Conservation (phyloP, 2,113 vertebrate genomes). For the Prinia subflava region DNA sequence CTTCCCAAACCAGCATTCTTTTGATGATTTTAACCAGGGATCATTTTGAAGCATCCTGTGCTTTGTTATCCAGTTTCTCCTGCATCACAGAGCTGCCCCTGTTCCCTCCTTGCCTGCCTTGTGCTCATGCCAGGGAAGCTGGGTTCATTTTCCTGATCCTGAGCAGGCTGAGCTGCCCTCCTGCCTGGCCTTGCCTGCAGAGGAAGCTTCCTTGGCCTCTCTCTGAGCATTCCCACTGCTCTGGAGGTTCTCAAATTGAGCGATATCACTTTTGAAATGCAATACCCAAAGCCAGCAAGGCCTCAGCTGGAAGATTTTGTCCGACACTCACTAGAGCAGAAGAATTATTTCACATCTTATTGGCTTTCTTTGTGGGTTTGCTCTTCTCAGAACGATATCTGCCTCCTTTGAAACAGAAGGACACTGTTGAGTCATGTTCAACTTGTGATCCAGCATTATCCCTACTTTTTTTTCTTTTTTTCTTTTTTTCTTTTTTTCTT, state of each 20-base stretch:
- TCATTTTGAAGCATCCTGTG: not conserved
- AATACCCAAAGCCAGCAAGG: not conserved
- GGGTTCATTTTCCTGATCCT: not conserved
- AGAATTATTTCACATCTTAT: constrained; percentile 10
- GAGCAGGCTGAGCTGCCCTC: not conserved
- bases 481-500: too few relatives aligned
- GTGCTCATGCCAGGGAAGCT: not conserved
- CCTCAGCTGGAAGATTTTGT: constrained; percentile 18
- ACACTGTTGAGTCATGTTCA: not conserved
- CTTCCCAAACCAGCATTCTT: not conserved
- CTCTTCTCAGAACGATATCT: not conserved
- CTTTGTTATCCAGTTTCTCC: not conserved
- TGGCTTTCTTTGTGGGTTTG: not conserved
- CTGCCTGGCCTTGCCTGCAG: not conserved
- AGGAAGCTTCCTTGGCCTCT: not conserved
- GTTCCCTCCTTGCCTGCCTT: not conserved
- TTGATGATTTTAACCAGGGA: not conserved
- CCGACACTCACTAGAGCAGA: not conserved
- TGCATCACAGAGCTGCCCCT: not conserved
- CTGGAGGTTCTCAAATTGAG: not conserved
- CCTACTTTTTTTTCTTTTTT: not conserved
- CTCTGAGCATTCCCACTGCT: not conserved
- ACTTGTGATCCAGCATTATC: not conserved
- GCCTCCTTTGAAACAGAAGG: not conserved
- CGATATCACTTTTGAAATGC: not conserved